Evolutionary conservation across 1,140 invertebrate genomes (phyloP).

Genomic region (Trachymyrmex cornetzi): DNA sequence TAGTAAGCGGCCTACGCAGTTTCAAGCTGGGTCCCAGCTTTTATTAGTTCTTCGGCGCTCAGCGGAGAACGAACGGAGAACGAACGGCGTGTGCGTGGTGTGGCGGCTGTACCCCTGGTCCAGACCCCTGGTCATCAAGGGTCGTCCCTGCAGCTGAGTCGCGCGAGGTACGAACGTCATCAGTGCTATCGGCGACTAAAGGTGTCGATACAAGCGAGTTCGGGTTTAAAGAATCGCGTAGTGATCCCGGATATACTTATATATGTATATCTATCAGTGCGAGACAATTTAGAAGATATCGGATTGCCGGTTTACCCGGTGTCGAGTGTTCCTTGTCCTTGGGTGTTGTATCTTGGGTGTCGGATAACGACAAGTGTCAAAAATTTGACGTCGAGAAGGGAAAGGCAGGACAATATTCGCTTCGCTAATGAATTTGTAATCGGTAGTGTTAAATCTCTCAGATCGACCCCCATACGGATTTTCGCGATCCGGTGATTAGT

Average conservation of each 20-base stretch:
- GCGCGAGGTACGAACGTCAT: constrained; percentile 50
- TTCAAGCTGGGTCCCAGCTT: constrained; percentile 83
- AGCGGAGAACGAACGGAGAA: constrained; percentile 81
- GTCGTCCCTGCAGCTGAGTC: constrained; percentile 39
- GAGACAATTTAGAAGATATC: constrained; percentile 37
- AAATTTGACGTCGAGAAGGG: background rate
- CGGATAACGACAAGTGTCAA: constrained; percentile 9
- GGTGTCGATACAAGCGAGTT: constrained; percentile 10
- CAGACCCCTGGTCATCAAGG: constrained; percentile 18
- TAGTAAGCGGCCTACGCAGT: constrained; percentile 85
- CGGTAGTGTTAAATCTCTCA: constrained; percentile 54
- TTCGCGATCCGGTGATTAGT: constrained; percentile 73
- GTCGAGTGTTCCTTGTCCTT: constrained; percentile 23
- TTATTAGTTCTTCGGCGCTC: constrained; percentile 86
- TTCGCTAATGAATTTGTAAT: constrained; percentile 61
- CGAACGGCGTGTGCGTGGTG: constrained; percentile 62
- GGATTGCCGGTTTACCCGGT: background rate
- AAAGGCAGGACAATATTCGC: background rate
- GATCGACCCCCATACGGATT: constrained; percentile 65
- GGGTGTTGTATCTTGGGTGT: constrained; percentile 23
- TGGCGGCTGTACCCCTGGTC: constrained; percentile 38
- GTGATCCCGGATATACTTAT: constrained; percentile 10
- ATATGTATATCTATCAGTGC: constrained; percentile 21
- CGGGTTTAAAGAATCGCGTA: background rate
- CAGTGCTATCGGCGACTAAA: constrained; percentile 11